phyloP scores from a whole-genome alignment of 2,797 vertebrate genomes.

The Octomys mimax region DNA sequence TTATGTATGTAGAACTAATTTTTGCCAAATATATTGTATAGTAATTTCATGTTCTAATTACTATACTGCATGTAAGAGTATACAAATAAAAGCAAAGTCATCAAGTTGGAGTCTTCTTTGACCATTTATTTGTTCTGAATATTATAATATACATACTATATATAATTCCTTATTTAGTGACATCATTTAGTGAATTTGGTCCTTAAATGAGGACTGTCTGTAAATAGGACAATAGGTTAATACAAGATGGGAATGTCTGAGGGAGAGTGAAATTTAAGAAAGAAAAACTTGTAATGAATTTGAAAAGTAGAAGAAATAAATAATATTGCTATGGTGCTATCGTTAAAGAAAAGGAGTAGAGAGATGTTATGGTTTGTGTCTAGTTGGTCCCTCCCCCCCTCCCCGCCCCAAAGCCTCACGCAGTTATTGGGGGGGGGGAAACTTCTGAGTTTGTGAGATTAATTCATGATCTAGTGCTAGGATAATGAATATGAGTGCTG shows the following conservation, averaged over 20 bases:
- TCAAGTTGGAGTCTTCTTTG: background rate
- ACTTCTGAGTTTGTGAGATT: too few species aligned
- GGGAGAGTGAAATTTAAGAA: background rate
- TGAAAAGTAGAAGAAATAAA: background rate
- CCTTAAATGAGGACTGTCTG: background rate
- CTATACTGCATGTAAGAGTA: background rate
- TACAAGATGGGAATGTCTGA: background rate
- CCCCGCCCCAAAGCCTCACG: too few species aligned
- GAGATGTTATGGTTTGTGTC: background rate
- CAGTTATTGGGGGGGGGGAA: too few species aligned
- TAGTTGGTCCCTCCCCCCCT: too few species aligned
- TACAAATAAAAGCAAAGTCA: background rate
- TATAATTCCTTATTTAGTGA: background rate
- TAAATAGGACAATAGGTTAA: background rate
- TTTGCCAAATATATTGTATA: background rate
- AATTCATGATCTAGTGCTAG: too few species aligned
- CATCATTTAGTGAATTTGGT: background rate
- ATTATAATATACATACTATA: background rate
- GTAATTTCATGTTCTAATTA: background rate
- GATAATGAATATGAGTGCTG: too few species aligned
- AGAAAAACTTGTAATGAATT: background rate
- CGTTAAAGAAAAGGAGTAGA: background rate
- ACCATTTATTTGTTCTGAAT: background rate
- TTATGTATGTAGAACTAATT: background rate
- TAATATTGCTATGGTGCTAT: background rate